A percentile compares a stretch with the other conserved stretches of the same genome.
These are phyloP conservation scores for Limnephilus auricula DNA, from an alignment of 2,888 invertebrate species.

Conservation along the genomic window DNA sequence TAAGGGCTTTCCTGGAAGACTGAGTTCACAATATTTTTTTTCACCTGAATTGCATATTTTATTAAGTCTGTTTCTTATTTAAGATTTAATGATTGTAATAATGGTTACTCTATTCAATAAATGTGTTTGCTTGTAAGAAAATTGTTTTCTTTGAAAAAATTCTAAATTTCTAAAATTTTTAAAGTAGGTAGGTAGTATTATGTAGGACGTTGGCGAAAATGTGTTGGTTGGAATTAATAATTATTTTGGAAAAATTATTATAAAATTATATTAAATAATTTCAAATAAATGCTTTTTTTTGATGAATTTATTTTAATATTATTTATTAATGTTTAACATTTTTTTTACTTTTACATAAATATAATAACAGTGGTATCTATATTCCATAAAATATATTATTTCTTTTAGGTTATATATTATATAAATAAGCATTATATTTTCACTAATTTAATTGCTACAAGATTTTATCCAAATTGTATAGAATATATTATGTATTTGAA, in stretches of 20 bases:
- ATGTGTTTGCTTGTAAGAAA: neutral
- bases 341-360: neutral
- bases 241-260: neutral
- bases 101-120: neutral
- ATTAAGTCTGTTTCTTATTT: neutral
- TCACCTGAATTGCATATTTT: neutral
- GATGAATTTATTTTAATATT: neutral
- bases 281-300: neutral
- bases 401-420: neutral
- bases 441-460: neutral
- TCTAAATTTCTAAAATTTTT: no score
- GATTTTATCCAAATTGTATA: neutral
- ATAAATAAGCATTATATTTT: constrained; percentile 12
- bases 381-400: constrained; percentile 23
- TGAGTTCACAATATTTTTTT: neutral
- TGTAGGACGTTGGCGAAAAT: neutral
- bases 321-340: neutral
- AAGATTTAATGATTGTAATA: neutral
- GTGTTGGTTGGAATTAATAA: neutral
- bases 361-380: constrained; percentile 28
- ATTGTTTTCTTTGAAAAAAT: neutral
- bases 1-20: neutral
- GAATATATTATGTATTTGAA: neutral
- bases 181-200: no score
- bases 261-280: neutral